Percentiles rank a stretch among this genome's conserved stretches.
Evolutionary conservation across 2,113 vertebrate species (phyloP).

Genomic region (Tyrannus savana): DNA sequence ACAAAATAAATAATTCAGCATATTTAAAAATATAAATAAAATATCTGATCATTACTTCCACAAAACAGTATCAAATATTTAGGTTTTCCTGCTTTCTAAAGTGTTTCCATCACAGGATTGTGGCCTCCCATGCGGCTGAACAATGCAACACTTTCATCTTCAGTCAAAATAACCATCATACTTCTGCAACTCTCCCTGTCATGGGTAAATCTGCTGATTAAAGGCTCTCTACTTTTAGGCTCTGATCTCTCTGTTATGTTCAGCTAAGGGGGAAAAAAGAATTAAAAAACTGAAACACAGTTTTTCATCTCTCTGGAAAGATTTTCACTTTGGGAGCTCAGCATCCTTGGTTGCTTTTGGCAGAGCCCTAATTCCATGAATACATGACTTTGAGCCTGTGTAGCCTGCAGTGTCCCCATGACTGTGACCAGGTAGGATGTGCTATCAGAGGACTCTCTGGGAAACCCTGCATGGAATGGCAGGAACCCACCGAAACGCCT

Average conservation of each 20-base stretch:
- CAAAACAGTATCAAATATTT: conserved; percentile 1
- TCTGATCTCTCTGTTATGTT: not conserved
- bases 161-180: not conserved
- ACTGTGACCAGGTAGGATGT: not conserved
- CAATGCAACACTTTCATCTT: not conserved
- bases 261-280: not conserved
- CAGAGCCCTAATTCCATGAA: not conserved
- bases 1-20: not conserved
- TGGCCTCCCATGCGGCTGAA: not conserved
- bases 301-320: not conserved
- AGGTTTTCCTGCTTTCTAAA: not conserved
- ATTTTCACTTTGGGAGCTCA: not conserved
- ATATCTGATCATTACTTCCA: not conserved
- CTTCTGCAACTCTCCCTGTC: not conserved
- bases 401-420: not conserved
- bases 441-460: fast-evolving
- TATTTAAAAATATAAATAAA: not conserved
- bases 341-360: not conserved
- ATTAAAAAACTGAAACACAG: not conserved
- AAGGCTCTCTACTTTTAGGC: not conserved
- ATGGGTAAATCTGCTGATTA: not conserved
- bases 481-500: not conserved
- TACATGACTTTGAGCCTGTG: not conserved
- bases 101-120: not conserved
- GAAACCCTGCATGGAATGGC: no score